A percentile compares a stretch with the other conserved stretches of the same genome.
These are phyloP conservation scores for Crocodylus rhombifer DNA, from an alignment of 2,797 vertebrate species.

Conservation along the genomic window DNA sequence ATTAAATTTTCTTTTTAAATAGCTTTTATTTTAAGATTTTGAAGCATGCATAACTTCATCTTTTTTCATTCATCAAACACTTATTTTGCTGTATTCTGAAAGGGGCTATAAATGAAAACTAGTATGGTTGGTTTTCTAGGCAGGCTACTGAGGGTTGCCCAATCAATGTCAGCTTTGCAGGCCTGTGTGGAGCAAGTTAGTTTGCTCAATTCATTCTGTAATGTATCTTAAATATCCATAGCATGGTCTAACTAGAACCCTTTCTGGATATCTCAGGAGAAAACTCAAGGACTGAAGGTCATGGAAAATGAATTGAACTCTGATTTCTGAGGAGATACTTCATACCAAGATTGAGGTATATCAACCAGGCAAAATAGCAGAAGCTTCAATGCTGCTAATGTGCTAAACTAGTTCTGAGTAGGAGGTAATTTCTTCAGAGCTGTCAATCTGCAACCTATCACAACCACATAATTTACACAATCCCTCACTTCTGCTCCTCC, in stretches of 20 bases:
- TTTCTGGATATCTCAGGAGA: not conserved
- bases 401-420: not conserved
- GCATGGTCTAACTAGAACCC: not conserved
- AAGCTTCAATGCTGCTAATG: not conserved
- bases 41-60: not conserved
- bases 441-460: not conserved
- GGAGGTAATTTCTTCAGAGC: not conserved
- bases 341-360: not conserved
- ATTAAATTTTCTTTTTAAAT: constrained; percentile 45
- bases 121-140: no score
- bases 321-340: accelerated
- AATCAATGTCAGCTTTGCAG: not conserved
- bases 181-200: not conserved
- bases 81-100: not conserved
- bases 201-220: not conserved
- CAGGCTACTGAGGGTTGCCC: no score
- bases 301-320: not conserved
- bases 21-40: constrained; percentile 2
- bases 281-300: not conserved
- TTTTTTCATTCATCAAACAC: not conserved
- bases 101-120: not conserved
- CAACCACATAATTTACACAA: not conserved
- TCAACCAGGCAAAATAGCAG: not conserved
- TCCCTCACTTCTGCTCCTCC: not conserved
- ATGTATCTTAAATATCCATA: not conserved